These are phyloP conservation scores for Chelonoidis abingdonii DNA, from an alignment of 2,113 vertebrate species.

Conservation along the genomic window DNA sequence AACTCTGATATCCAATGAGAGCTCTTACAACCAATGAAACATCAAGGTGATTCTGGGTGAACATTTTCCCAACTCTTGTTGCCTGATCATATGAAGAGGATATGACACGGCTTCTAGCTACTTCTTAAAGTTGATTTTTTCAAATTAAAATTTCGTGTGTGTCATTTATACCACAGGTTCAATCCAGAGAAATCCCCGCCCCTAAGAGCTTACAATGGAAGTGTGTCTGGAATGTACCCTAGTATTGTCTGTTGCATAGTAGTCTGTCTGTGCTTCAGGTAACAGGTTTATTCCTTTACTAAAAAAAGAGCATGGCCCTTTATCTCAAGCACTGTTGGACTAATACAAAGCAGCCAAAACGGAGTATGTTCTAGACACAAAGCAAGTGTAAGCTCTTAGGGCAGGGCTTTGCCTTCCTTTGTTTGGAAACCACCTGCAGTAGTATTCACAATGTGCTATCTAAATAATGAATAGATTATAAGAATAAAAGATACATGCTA, in stretches of 20 bases:
- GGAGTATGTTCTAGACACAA: not conserved
- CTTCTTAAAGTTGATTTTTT: not conserved
- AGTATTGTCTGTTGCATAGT: no score
- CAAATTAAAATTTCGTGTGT: not conserved
- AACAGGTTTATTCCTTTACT: not conserved
- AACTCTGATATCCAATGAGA: not conserved
- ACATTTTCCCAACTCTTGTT: not conserved
- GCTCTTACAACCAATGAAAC: accelerated
- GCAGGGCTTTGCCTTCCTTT: not conserved
- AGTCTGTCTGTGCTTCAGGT: no score
- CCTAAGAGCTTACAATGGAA: no score
- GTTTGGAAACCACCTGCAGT: not conserved
- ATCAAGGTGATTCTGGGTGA: not conserved
- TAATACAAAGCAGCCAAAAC: not conserved
- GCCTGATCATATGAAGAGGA: not conserved
- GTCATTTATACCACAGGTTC: not conserved
- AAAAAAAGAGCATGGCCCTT: not conserved
- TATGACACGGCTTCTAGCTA: not conserved
- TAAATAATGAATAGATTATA: not conserved
- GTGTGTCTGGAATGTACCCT: no score
- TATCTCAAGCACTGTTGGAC: not conserved
- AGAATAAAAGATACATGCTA: not conserved
- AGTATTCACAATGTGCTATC: not conserved
- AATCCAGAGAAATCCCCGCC: no score
- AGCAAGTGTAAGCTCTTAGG: not conserved